Conservation (phyloP, 2,888 invertebrate genomes). For the Danaus chrysippus region DNA sequence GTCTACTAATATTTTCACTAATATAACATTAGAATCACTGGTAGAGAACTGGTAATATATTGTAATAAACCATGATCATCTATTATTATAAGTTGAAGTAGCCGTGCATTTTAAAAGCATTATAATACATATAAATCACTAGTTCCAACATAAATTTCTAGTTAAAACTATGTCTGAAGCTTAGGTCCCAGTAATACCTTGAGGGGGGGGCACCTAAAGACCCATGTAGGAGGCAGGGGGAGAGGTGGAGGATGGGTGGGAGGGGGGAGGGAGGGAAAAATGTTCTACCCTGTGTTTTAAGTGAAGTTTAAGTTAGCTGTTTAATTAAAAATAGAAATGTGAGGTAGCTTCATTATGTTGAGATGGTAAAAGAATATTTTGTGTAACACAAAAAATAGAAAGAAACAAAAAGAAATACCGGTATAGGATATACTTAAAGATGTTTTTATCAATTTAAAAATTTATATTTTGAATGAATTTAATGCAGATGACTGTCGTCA, state of each 20-base stretch:
- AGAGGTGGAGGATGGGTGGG: slow-evolving; percentile 37
- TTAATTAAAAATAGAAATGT: slow-evolving; percentile 12
- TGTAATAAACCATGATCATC: background rate
- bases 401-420: background rate
- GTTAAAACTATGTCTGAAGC: slow-evolving; percentile 19
- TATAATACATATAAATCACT: slow-evolving; percentile 5
- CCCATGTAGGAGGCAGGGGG: slow-evolving; percentile 44
- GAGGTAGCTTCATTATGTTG: slow-evolving; percentile 1
- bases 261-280: slow-evolving; percentile 50
- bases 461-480: too few species aligned
- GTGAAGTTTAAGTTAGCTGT: slow-evolving; percentile 30
- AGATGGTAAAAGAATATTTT: background rate
- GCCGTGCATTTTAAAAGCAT: background rate
- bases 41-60: background rate
- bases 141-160: slow-evolving; percentile 20
- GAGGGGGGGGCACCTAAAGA: slow-evolving; percentile 53
- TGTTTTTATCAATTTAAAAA: too few species aligned
- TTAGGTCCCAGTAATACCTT: slow-evolving; percentile 33
- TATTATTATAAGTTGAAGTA: background rate
- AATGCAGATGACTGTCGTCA: too few species aligned
- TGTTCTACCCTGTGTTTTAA: slow-evolving; percentile 48
- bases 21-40: background rate
- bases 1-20: too few species aligned
- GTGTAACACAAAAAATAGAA: background rate
- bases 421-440: too few species aligned